Base-by-base conservation (phyloP, 2,888 invertebrate genomes). In the Zhengitettix transpicula region DNA sequence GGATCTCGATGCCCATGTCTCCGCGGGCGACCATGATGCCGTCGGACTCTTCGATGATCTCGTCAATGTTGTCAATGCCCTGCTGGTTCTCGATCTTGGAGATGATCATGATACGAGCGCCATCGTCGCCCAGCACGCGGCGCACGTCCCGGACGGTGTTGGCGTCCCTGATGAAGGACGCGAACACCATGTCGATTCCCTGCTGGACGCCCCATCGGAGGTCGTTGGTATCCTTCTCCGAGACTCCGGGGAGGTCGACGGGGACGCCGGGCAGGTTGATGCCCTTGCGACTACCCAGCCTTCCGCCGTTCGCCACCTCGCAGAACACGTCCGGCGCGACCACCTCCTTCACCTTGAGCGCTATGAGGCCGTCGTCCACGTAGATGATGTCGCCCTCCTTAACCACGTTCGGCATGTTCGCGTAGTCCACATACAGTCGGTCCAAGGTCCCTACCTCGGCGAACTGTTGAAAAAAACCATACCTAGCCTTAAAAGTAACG, bases 31-130 rank as follows among this genome's bases (percentile, higher is more conserved):
- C 95, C 95, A 99, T 96, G 62, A 99, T 92, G 67, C 97, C 99
- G 73, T 99, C 98, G 0, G 94, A 87, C 15, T 84, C 91, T 56
- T 79, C 81, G 69, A 97, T 91, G 68, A 99, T 98, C 71, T 93
- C 92, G 72, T 97, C 94, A 65, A 98, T 80, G 74, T 94, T 93
- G 65, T 85, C 80, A 81, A 94, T 88, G 57, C 97, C 98, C 77
- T 97, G 95, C 71, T 96, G 95, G 75, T 97, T 98, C 76, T 99
- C 99, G 68, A 99, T 96, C 77, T 99, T 99, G 63, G 98, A 90
- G 69, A 99, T 95, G 69, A 99, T 89, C 75, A 89, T 82, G 66
- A 99, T 98, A 70, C 90, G 83, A 73, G 87, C 89, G 53, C 96
- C 96, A 71, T 87, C 82, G 53, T 87, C 88, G 16, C 91, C 74